phyloP scores from a whole-genome alignment of 2,113 vertebrate species.

The Brachionichthys hirsutus region DNA sequence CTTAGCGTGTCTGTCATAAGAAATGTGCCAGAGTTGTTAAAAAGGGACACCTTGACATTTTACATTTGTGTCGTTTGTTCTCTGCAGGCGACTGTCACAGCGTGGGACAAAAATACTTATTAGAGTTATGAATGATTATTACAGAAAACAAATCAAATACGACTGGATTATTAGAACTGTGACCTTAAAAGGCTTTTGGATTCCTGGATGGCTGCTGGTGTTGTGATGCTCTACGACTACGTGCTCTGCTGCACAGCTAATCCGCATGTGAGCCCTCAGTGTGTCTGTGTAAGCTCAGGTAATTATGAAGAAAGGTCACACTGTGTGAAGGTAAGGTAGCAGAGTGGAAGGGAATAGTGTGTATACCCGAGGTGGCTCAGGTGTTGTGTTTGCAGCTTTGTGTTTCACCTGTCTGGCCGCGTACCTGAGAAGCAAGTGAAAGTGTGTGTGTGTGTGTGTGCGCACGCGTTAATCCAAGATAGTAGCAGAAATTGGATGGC shows the following conservation, averaged over 20 bases:
- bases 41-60: slow-evolving; percentile 46
- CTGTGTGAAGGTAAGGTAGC: slow-evolving; percentile 62
- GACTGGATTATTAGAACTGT: background rate
- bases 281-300: slow-evolving; percentile 59
- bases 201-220: background rate
- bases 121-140: too few relatives aligned
- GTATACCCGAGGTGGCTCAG: slow-evolving; percentile 57
- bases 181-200: slow-evolving; percentile 2
- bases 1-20: slow-evolving; percentile 58
- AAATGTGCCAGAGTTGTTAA: slow-evolving; percentile 53
- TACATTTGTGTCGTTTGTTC: slow-evolving; percentile 23
- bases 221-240: background rate
- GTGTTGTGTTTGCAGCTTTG: slow-evolving; percentile 50
- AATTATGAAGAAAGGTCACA: slow-evolving; percentile 67
- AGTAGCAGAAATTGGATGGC: too few relatives aligned
- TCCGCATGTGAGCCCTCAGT: slow-evolving; percentile 38
- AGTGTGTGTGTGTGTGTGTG: slow-evolving; percentile 35
- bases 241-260: slow-evolving; percentile 11
- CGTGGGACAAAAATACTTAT: too few relatives aligned
- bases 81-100: slow-evolving; percentile 12
- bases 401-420: slow-evolving; percentile 63
- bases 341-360: slow-evolving; percentile 65
- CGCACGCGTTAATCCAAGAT: background rate
- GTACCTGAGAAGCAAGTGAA: slow-evolving; percentile 50
- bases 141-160: too few relatives aligned